phyloP scores from a whole-genome alignment of 2,888 invertebrate genomes.

The Harpalus rufipes region DNA sequence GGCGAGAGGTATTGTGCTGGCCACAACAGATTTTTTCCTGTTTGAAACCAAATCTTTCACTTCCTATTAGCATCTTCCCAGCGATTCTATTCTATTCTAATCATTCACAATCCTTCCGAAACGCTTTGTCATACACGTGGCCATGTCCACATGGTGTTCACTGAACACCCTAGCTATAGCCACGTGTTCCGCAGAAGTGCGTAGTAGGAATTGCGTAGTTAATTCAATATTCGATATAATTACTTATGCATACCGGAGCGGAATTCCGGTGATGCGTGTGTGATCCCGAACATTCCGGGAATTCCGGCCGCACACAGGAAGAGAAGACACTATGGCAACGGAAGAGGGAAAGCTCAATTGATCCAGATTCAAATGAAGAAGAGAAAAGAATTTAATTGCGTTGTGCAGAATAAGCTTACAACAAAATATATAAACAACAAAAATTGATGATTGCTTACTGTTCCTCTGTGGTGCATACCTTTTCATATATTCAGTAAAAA shows the following conservation, averaged over 20 bases:
- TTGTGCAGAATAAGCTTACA: not conserved
- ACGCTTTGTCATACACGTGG: not conserved
- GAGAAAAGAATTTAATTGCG: not conserved
- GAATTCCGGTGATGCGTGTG: slow-evolving; percentile 40
- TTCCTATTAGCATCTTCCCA: not conserved
- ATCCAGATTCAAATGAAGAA: not conserved
- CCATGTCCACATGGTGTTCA: not conserved
- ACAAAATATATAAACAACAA: no score
- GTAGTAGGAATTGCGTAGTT: slow-evolving; percentile 32
- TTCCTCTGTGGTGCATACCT: no score
- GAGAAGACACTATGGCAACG: slow-evolving; percentile 11
- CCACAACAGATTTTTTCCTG: not conserved
- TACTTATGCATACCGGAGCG: slow-evolving; percentile 65
- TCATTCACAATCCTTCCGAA: no score
- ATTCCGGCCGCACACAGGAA: slow-evolving; percentile 29
- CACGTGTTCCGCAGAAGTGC: not conserved
- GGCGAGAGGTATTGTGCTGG: no score
- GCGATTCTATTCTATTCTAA: not conserved
- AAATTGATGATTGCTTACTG: no score
- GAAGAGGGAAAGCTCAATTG: not conserved
- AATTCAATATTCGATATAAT: slow-evolving; percentile 66
- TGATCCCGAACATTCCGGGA: slow-evolving; percentile 34
- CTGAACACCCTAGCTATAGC: not conserved
- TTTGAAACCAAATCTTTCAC: not conserved
- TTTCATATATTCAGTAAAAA: no score